Percentiles rank a stretch among this genome's conserved stretches.
phyloP scores from a whole-genome alignment of 2,888 invertebrate genomes.

The Caenorhabditis sp. region DNA sequence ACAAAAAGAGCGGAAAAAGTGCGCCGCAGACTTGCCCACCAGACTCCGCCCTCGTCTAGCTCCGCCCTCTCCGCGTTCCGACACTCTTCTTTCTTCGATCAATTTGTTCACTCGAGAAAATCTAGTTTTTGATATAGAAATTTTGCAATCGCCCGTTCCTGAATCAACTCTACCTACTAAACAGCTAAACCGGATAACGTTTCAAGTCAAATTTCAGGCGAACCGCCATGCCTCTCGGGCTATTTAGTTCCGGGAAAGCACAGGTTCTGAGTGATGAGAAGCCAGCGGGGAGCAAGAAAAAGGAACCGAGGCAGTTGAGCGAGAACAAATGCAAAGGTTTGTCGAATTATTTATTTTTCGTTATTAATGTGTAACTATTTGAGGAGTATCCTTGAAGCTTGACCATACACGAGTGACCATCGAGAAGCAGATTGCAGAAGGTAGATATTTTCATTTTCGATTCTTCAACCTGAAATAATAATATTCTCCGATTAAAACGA shows the following conservation, averaged over 20 bases:
- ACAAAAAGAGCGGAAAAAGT: slow-evolving; percentile 23
- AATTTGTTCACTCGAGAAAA: slow-evolving; percentile 42
- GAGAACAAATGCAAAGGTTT: slow-evolving; percentile 79
- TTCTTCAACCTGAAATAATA: no score
- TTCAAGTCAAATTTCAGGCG: background rate
- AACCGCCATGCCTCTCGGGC: slow-evolving; percentile 75
- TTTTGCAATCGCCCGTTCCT: background rate
- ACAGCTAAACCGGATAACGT: background rate
- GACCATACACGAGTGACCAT: slow-evolving; percentile 77
- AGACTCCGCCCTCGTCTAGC: slow-evolving; percentile 26
- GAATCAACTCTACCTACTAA: background rate
- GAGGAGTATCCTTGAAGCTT: slow-evolving; percentile 59
- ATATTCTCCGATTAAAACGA: no score
- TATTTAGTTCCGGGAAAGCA: slow-evolving; percentile 72
- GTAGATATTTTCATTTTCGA: no score
- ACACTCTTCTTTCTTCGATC: slow-evolving; percentile 40
- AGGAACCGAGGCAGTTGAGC: slow-evolving; percentile 67
- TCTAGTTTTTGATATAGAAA: slow-evolving; percentile 31
- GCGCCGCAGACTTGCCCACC: slow-evolving; percentile 31
- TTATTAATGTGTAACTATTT: background rate
- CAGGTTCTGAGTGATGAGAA: slow-evolving; percentile 67
- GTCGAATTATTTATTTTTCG: background rate
- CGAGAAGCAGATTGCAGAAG: slow-evolving; percentile 82
- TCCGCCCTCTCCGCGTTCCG: slow-evolving; percentile 38
- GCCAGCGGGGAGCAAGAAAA: slow-evolving; percentile 49